Evolutionary conservation across 2,113 vertebrate species (phyloP), one percentile per base, ranked within the genome.

Genomic region (Bucco capensis): DNA sequence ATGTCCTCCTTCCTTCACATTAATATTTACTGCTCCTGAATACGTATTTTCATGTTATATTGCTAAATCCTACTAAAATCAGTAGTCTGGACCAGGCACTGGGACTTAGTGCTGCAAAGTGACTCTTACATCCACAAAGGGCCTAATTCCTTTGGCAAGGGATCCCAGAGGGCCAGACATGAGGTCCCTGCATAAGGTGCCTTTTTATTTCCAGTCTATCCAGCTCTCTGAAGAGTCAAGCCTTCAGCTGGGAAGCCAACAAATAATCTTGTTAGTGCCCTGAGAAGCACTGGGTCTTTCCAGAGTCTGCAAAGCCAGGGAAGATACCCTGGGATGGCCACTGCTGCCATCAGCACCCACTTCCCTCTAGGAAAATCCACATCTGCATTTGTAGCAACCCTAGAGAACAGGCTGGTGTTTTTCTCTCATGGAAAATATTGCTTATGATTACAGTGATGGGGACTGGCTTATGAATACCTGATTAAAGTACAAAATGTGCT

Each of bases 401-500:
- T 37, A 31, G 24, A 40, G 38, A 88, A 37, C 40, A 61, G 23
- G 31, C 56, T 67, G 77, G 54, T 46, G 47, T 69, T 92, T 69
- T 92, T 93, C 17, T 79, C 17, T 86, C 33, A 33, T 23, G 54
- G 46, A 83, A 95, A 96, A 83, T 33, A 74, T 62, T 89, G n/a
- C 15, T 89, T 23, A 28, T 21, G 10, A 33, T 83, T 37, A 37
- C 44, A 54, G n/a, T 30, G 16, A 47, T 54, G 35, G 61, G 44
- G 27, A 54, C 27, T 53, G 38, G 42, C 14, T 91, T 88, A 72
- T 60, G 60, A 86, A 65, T 61, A 91, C 86, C 60, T 38, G 22
- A 90, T 74, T 50, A 21, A 93, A 77, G 53, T 61, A 54, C 31
- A 89, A 74, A 93, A 76, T 91, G 76, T 91, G 94, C 91, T 94